Evolutionary conservation across 2,797 vertebrate genomes (phyloP), one percentile per base, ranked within the genome.

Genomic region (Myoxocephalus aenaeus): DNA sequence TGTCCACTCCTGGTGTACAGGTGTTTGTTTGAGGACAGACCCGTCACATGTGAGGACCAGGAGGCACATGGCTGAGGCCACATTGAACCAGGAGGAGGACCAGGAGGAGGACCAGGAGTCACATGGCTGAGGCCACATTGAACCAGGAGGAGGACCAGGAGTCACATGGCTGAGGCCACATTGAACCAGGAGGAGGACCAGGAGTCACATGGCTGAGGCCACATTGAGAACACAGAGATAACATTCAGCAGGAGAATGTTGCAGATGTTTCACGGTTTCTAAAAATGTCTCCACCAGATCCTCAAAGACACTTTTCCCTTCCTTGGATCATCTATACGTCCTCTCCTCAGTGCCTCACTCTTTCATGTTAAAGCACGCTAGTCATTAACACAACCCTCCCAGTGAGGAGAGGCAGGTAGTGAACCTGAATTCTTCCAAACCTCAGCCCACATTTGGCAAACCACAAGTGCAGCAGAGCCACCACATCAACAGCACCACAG

Each of bases 401-500:
- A 38, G 58, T 54, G 59, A 42, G 65, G 67, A 84, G 56, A 79
- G 77, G 86, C 83, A 73, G 71, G 46, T 53, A 70, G 54, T 22
- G 54, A 65, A 80, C 65, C 50, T 51, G 53, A 74, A 82, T 86
- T 83, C 86, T 75, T 84, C 38, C 58, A n/a, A 73, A 86, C 85
- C 86, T 83, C 85, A 70, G 61, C 79, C 79, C 78, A 67, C 82
- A 78, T 87, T 84, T 83, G 75, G 82, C 71, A 64, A 74, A 83
- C 66, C 79, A 64, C 69, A 77, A 62, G 81, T 50, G 63, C 78
- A 70, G 82, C 22, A 13, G 1, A 54, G 0, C 32, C 0, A 86
- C 89, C 90, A 87, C 92, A 87, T 61, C 80, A 75, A 77, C 66
- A 46, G 79, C 36, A 56, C 82, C 87, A 80, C 84, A 89, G 63